These are phyloP conservation scores for Ptilodon capucinus DNA, from an alignment of 2,888 invertebrate species.

Conservation along the genomic window DNA sequence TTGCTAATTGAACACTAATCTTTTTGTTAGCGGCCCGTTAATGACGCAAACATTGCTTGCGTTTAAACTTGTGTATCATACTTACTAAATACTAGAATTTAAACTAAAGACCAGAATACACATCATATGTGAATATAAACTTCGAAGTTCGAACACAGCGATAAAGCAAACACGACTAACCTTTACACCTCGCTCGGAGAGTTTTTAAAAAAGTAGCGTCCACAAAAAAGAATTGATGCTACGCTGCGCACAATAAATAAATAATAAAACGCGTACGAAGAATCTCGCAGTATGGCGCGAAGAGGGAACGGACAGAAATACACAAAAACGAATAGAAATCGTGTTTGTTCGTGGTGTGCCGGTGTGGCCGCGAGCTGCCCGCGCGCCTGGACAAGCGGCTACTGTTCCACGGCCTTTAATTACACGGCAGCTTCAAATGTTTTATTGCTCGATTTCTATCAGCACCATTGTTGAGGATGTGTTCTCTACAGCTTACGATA, in stretches of 20 bases:
- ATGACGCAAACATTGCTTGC: not conserved
- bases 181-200: slow-evolving; percentile 42
- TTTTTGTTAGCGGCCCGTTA: not conserved
- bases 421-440: not conserved
- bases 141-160: slow-evolving; percentile 27
- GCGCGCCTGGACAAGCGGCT: slow-evolving; percentile 31
- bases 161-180: slow-evolving; percentile 47
- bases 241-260: slow-evolving; percentile 43
- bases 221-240: slow-evolving; percentile 40
- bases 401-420: slow-evolving; percentile 30
- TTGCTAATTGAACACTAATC: not conserved
- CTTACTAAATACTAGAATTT: not conserved
- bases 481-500: too few relatives aligned
- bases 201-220: slow-evolving; percentile 50
- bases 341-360: slow-evolving; percentile 32
- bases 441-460: not conserved
- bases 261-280: slow-evolving; percentile 46
- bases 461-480: not conserved
- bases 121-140: slow-evolving; percentile 39
- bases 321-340: slow-evolving; percentile 46
- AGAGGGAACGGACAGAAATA: slow-evolving; percentile 43
- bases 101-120: slow-evolving; percentile 20
- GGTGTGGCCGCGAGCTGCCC: slow-evolving; percentile 34
- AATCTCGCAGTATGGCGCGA: slow-evolving; percentile 68
- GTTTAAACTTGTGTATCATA: not conserved